A percentile compares a stretch with the other conserved stretches of the same genome.
Evolutionary conservation across 2,113 vertebrate species (phyloP).

Genomic region (Odocoileus virginianus): DNA sequence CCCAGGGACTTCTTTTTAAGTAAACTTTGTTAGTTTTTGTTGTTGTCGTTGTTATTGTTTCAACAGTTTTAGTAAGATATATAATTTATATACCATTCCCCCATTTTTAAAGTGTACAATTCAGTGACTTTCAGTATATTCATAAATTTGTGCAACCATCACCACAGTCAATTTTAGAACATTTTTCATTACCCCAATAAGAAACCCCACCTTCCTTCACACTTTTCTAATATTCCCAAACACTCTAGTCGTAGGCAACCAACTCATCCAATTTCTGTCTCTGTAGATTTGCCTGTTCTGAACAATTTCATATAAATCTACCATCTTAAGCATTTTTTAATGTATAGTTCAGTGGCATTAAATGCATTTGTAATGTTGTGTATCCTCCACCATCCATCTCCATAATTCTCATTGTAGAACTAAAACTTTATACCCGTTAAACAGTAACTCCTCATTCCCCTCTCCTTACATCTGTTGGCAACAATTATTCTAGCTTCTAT

Average conservation of each 20-base stretch:
- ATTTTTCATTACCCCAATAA: neutral
- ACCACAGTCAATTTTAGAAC: constrained; percentile 1
- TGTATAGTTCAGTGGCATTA: neutral
- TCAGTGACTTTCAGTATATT: neutral
- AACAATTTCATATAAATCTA: neutral
- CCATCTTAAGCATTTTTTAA: neutral
- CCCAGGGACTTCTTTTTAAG: neutral
- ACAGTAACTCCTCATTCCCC: neutral
- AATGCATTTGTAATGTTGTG: neutral
- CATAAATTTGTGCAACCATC: neutral
- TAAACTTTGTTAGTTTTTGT: neutral
- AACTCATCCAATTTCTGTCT: neutral
- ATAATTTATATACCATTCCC: neutral
- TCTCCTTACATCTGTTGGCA: neutral
- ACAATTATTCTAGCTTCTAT: neutral
- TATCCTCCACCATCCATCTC: neutral
- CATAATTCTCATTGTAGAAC: neutral
- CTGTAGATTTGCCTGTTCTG: neutral
- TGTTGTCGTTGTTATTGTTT: neutral
- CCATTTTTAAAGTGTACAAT: neutral
- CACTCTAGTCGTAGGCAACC: neutral
- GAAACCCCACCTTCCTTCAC: neutral
- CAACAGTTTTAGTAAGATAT: neutral
- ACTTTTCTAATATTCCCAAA: neutral
- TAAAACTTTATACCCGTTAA: neutral